A percentile compares a stretch with the other conserved stretches of the same genome.
These are phyloP conservation scores for Seriola dumerili DNA, from an alignment of 2,113 vertebrate genomes.

Conservation along the genomic window DNA sequence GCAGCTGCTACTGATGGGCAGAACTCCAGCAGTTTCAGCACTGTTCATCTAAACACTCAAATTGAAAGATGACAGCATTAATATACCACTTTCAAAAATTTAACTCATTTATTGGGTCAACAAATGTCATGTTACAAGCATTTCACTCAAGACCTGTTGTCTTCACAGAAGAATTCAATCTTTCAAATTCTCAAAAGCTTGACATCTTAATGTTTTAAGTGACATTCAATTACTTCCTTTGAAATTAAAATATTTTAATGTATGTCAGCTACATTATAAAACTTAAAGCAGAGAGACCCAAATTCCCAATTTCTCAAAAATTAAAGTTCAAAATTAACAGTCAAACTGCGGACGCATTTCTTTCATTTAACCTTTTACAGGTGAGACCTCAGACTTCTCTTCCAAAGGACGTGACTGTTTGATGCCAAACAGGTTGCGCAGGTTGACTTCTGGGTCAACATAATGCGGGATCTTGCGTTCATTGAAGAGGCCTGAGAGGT, in stretches of 20 bases:
- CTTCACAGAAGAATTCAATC: slow-evolving; percentile 7
- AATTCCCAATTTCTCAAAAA: slow-evolving; percentile 19
- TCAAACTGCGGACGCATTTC: background rate
- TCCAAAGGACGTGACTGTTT: slow-evolving; percentile 23
- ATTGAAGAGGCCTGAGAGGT: slow-evolving; percentile 86
- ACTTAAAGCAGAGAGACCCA: slow-evolving; percentile 54
- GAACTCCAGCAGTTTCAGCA: background rate
- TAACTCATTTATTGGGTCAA: slow-evolving; percentile 75
- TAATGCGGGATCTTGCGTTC: slow-evolving; percentile 85
- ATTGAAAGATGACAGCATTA: background rate
- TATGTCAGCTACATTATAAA: slow-evolving; percentile 53
- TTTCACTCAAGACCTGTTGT: background rate
- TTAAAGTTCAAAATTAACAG: background rate
- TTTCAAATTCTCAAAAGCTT: slow-evolving; percentile 8
- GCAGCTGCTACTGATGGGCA: slow-evolving; percentile 32
- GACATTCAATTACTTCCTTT: slow-evolving; percentile 9
- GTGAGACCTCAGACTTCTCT: background rate
- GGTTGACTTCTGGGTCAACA: slow-evolving; percentile 85
- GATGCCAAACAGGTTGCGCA: slow-evolving; percentile 80
- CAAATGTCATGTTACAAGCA: slow-evolving; percentile 1
- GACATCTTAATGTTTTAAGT: slow-evolving; percentile 8
- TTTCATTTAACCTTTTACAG: slow-evolving; percentile 30
- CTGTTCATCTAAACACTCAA: background rate
- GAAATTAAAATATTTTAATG: slow-evolving; percentile 51
- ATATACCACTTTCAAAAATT: slow-evolving; percentile 18